Conservation (phyloP, 2,113 vertebrate genomes). For the Vanacampus margaritifer region DNA sequence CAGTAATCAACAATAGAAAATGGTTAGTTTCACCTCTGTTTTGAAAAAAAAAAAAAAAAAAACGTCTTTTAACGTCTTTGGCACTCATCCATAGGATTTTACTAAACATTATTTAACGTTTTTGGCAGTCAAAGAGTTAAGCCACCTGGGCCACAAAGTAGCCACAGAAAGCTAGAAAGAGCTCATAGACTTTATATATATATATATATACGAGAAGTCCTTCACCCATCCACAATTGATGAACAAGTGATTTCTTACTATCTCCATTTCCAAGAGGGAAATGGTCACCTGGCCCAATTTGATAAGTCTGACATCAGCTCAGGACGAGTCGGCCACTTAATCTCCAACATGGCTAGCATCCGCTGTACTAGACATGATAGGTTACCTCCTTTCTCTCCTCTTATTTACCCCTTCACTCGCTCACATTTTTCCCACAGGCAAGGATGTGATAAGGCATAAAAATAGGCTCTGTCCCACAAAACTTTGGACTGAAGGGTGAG, state of each 20-base stretch:
- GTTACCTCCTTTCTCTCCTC: slow-evolving; percentile 25
- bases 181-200: no score
- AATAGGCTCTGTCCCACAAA: slow-evolving; percentile 24
- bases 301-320: slow-evolving; percentile 38
- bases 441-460: slow-evolving; percentile 24
- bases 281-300: slow-evolving; percentile 42
- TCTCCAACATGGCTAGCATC: slow-evolving; percentile 38
- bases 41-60: no score
- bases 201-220: slow-evolving; percentile 9
- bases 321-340: slow-evolving; percentile 46
- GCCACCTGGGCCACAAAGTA: background rate
- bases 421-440: slow-evolving; percentile 17
- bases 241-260: slow-evolving; percentile 23
- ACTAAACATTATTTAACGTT: no score
- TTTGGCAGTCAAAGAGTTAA: no score
- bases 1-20: no score
- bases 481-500: slow-evolving; percentile 51
- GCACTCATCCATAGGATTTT: no score
- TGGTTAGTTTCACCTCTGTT: no score
- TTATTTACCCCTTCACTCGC: slow-evolving; percentile 27
- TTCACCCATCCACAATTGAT: slow-evolving; percentile 24
- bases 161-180: background rate
- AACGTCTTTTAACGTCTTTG: no score
- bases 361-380: slow-evolving; percentile 38
- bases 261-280: slow-evolving; percentile 27